Evolutionary conservation across 2,888 invertebrate species (phyloP).

Genomic region (Heteromurus nitidus): DNA sequence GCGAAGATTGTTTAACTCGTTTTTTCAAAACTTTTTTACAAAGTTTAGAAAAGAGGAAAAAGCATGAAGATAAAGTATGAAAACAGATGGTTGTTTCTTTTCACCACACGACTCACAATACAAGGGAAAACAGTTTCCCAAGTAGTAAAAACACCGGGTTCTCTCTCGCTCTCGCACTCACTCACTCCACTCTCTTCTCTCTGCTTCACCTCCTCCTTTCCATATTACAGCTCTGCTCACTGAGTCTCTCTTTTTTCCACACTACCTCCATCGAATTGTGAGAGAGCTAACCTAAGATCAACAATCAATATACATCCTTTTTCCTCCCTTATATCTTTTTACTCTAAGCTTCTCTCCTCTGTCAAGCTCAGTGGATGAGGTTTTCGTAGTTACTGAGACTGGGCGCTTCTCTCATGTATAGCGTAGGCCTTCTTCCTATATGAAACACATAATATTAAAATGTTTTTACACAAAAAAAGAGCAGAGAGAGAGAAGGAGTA

Average conservation of each 20-base stretch:
- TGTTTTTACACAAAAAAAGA: too few species aligned
- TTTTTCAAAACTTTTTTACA: constrained; percentile 56
- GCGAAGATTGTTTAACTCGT: constrained; percentile 60
- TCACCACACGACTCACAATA: constrained; percentile 74
- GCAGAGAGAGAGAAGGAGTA: too few species aligned
- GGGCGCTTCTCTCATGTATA: too few species aligned
- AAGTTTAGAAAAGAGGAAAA: constrained; percentile 51
- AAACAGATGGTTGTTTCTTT: constrained; percentile 78
- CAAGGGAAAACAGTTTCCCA: constrained; percentile 74
- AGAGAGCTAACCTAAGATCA: constrained; percentile 74
- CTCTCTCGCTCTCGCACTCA: constrained; percentile 74
- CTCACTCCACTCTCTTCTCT: constrained; percentile 31
- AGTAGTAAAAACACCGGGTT: constrained; percentile 78
- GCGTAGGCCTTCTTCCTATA: constrained; percentile 29
- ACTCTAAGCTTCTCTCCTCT: background rate
- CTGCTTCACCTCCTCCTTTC: constrained; percentile 46
- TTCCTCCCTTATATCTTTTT: background rate
- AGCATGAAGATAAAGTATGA: constrained; percentile 75
- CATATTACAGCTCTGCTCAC: constrained; percentile 29
- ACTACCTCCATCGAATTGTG: constrained; percentile 73
- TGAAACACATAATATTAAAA: background rate
- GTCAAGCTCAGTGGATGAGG: background rate
- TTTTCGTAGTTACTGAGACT: too few species aligned
- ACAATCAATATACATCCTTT: constrained; percentile 72
- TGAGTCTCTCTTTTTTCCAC: constrained; percentile 32